Conservation (phyloP, 2,113 vertebrate genomes). For the Protobothrops mucrosquamatus region DNA sequence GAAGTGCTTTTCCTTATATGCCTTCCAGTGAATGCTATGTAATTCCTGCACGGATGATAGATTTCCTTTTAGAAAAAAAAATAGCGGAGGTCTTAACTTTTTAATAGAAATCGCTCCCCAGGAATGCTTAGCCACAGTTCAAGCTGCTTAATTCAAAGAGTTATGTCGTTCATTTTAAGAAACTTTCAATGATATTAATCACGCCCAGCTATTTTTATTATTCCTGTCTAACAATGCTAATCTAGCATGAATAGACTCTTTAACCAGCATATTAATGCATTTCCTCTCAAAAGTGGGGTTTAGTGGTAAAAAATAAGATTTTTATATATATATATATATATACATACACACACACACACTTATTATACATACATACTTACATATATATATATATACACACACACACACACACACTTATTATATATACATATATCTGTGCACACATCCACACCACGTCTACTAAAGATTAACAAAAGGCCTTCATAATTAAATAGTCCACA, state of each 20-base stretch:
- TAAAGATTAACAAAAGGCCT: slow-evolving; percentile 56
- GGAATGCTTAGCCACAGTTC: slow-evolving; percentile 58
- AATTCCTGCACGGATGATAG: slow-evolving; percentile 52
- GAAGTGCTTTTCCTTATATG: slow-evolving; percentile 56
- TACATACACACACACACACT: no score
- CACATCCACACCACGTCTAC: slow-evolving; percentile 39
- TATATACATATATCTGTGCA: slow-evolving; percentile 46
- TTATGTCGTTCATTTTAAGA: slow-evolving; percentile 58
- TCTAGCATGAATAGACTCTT: slow-evolving; percentile 63
- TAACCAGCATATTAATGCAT: slow-evolving; percentile 63
- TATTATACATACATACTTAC: no score
- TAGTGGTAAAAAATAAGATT: slow-evolving; percentile 60
- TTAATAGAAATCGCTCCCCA: slow-evolving; percentile 63
- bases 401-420: no score
- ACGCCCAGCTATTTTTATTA: slow-evolving; percentile 64
- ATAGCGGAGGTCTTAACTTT: slow-evolving; percentile 60
- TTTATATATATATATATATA: not conserved
- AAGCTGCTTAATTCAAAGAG: slow-evolving; percentile 64
- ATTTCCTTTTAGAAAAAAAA: slow-evolving; percentile 64
- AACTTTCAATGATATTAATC: slow-evolving; percentile 73
- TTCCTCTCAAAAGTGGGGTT: slow-evolving; percentile 63
- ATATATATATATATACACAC: no score
- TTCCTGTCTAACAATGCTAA: slow-evolving; percentile 68
- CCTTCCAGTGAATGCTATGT: slow-evolving; percentile 39
- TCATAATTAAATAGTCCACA: slow-evolving; percentile 50